These are phyloP conservation scores for Calephelis virginiensis DNA, from an alignment of 1,140 invertebrate species.

Conservation along the genomic window DNA sequence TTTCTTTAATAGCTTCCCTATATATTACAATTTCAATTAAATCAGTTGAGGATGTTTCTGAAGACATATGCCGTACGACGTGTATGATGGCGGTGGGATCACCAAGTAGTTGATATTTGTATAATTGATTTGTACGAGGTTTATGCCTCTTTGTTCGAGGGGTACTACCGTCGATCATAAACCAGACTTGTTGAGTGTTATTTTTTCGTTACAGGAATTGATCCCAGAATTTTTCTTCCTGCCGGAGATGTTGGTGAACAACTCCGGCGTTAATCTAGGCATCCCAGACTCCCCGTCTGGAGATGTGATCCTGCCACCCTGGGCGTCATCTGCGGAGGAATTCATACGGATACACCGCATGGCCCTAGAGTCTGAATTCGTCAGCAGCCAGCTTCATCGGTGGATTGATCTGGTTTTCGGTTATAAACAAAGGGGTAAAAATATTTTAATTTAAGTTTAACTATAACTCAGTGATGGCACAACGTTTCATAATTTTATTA, in stretches of 20 bases:
- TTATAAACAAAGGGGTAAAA: slow-evolving; percentile 97
- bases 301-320: slow-evolving; percentile 95
- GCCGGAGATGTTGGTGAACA: slow-evolving; percentile 99
- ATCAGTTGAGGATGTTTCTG: too few relatives aligned
- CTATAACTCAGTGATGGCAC: too few relatives aligned
- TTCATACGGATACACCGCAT: slow-evolving; percentile 98
- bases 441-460: too few relatives aligned
- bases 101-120: too few relatives aligned
- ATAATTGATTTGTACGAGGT: too few relatives aligned
- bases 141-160: too few relatives aligned
- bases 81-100: too few relatives aligned
- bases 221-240: slow-evolving; percentile 99
- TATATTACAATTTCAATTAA: too few relatives aligned
- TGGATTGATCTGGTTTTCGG: slow-evolving; percentile 99
- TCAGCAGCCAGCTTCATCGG: slow-evolving; percentile 99
- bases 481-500: too few relatives aligned
- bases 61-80: too few relatives aligned
- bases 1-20: too few relatives aligned
- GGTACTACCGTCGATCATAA: too few relatives aligned
- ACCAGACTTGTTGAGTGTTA: not conserved
- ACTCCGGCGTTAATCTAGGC: slow-evolving; percentile 92
- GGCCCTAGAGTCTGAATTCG: slow-evolving; percentile 99
- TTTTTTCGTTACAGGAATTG: slow-evolving; percentile 85
- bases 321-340: slow-evolving; percentile 97
- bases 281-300: slow-evolving; percentile 89